phyloP scores from a whole-genome alignment of 2,113 vertebrate genomes.

The Neolamprologus modestus region DNA sequence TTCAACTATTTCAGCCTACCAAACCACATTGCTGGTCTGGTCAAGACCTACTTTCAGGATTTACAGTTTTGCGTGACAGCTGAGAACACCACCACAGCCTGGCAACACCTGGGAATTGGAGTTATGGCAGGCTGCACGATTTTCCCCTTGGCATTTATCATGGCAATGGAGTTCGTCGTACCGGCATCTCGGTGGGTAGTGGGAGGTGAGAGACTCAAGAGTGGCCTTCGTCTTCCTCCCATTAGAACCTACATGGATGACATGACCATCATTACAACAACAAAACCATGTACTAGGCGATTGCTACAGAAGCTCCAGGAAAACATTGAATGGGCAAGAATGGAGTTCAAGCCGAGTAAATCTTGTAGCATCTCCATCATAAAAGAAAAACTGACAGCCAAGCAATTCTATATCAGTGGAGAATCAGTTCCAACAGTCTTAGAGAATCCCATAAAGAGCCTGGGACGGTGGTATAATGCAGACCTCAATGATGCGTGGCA shows the following conservation, averaged over 20 bases:
- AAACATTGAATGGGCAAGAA: neutral
- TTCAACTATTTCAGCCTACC: neutral
- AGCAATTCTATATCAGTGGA: neutral
- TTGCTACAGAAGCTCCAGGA: neutral
- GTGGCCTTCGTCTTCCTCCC: neutral
- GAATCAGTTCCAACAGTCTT: neutral
- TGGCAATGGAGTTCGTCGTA: neutral
- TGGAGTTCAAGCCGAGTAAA: neutral
- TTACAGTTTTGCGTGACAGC: neutral
- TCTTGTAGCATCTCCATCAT: neutral
- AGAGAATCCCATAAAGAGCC: neutral
- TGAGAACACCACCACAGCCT: neutral
- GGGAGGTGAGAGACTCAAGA: neutral
- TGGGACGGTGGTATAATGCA: neutral
- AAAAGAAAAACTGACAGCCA: neutral
- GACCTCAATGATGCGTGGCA: neutral
- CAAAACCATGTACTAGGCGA: neutral
- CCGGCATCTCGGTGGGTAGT: neutral
- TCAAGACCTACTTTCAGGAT: neutral
- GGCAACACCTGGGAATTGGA: neutral
- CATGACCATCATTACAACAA: neutral
- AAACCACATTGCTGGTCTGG: neutral
- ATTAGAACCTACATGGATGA: neutral
- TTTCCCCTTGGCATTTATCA: neutral
- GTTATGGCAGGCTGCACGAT: neutral